A percentile compares a stretch with the other conserved stretches of the same genome.
Conservation (phyloP, 2,797 vertebrate species). For the Otolemur crassicaudatus region DNA sequence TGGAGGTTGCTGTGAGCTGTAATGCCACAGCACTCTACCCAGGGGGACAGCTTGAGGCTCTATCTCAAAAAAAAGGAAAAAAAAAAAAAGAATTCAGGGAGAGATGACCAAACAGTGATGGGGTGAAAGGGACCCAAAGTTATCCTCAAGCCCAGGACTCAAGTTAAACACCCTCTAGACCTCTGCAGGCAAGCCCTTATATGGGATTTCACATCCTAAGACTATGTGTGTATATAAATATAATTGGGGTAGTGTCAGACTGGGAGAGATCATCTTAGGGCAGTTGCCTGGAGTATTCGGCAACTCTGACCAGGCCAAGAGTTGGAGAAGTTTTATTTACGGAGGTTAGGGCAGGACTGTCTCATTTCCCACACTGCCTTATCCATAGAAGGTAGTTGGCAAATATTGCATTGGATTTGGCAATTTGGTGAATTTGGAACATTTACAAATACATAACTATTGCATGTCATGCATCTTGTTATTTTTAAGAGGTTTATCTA, state of each 20-base stretch:
- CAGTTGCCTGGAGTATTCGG: background rate
- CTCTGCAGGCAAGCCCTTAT: background rate
- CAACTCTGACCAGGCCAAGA: background rate
- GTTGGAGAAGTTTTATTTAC: background rate
- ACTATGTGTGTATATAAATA: background rate
- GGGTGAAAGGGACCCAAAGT: background rate
- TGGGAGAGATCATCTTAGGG: background rate
- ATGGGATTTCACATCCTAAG: background rate
- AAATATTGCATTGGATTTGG: background rate
- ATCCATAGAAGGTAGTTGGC: background rate
- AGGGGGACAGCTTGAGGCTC: too few relatives aligned
- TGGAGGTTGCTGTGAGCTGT: too few relatives aligned
- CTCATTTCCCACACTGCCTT: background rate
- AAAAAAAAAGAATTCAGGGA: too few relatives aligned
- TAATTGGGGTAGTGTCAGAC: background rate
- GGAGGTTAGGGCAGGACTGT: background rate
- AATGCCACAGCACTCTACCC: too few relatives aligned
- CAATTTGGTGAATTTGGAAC: background rate
- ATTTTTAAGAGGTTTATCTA: slow-evolving; percentile 16
- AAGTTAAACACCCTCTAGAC: background rate
- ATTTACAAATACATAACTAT: background rate
- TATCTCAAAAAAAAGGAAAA: too few relatives aligned
- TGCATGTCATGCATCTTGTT: background rate
- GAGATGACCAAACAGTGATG: background rate
- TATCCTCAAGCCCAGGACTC: background rate